phyloP scores from a whole-genome alignment of 1,140 invertebrate species.

The Metopolophium dirhodum region DNA sequence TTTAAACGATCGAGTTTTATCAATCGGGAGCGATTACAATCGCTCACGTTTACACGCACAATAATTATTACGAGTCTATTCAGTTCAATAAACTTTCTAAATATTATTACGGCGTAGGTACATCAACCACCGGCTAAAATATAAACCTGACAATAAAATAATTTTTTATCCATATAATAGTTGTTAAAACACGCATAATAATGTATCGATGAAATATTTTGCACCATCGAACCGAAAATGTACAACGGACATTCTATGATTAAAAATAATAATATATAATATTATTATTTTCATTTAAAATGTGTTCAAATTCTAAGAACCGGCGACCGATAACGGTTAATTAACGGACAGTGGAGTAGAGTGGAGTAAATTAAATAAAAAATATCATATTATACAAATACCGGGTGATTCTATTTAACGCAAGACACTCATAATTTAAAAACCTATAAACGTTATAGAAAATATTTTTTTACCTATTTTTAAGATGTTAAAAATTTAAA shows the following conservation, averaged over 20 bases:
- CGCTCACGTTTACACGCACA: neutral
- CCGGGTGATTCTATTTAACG: no score
- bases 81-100: conserved; percentile 8
- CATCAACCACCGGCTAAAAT: neutral
- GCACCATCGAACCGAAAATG: neutral
- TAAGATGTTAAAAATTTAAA: no score
- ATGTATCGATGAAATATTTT: neutral
- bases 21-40: neutral
- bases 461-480: no score
- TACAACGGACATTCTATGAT: neutral
- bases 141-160: neutral
- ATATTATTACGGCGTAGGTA: neutral
- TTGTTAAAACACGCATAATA: neutral
- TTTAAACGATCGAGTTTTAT: neutral
- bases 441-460: no score
- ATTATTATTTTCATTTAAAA: neutral
- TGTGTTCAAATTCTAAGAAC: neutral
- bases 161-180: neutral
- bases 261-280: neutral
- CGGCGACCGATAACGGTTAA: neutral
- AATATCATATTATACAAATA: neutral
- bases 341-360: neutral
- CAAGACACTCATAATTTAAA: no score
- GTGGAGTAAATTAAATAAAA: neutral
- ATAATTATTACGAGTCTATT: neutral